These are phyloP conservation scores for Cichlasoma orientale DNA, from an alignment of 2,797 vertebrate genomes.

Conservation along the genomic window DNA sequence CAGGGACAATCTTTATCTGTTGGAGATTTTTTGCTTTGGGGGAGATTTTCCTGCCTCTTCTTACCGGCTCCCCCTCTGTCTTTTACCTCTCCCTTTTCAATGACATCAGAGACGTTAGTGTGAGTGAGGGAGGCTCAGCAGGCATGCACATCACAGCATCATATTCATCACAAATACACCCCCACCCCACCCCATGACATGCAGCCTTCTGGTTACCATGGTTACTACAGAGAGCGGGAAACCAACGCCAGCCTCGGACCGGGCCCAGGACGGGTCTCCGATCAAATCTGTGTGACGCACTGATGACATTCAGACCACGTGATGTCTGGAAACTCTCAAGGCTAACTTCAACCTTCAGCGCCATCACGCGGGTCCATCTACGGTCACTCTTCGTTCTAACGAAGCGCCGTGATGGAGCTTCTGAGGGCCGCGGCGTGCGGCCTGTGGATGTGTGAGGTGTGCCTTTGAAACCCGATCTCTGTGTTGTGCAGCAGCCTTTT, in stretches of 20 bases:
- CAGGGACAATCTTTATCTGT: constrained; percentile 78
- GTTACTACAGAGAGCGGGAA: neutral
- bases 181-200: neutral
- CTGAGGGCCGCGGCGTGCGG: too few relatives aligned
- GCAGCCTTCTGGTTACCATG: neutral
- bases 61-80: constrained; percentile 78
- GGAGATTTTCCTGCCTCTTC: constrained; percentile 79
- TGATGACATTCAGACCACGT: neutral
- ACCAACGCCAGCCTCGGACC: neutral
- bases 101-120: constrained; percentile 77
- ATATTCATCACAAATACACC: constrained; percentile 21
- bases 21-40: constrained; percentile 80
- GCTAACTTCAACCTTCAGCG: neutral
- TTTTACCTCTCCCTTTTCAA: constrained; percentile 82
- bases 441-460: neutral
- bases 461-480: fast-evolving
- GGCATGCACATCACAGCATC: constrained; percentile 54
- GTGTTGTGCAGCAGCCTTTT: neutral
- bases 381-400: too few relatives aligned
- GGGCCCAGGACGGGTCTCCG: neutral
- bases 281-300: neutral
- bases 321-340: neutral
- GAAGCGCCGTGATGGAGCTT: too few relatives aligned
- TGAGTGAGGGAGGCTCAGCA: constrained; percentile 52
- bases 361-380: too few relatives aligned